Conservation (phyloP, 2,888 invertebrate genomes). For the Pandemis corylana region DNA sequence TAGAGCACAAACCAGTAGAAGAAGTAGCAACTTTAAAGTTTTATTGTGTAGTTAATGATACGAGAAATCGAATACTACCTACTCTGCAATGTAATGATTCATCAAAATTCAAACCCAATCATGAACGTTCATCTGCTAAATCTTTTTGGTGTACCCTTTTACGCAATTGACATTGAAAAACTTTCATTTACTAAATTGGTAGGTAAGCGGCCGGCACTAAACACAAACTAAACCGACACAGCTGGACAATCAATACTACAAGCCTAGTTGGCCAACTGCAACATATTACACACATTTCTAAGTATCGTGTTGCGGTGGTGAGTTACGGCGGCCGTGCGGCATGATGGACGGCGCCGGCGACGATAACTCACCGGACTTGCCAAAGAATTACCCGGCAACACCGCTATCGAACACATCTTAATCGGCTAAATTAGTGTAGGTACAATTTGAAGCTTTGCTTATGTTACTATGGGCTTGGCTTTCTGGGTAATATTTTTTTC, state of each 20-base stretch:
- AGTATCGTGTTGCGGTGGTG: conserved; percentile 43
- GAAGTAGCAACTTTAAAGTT: no score
- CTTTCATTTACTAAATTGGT: no score
- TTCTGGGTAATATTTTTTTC: neutral
- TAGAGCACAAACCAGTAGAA: no score
- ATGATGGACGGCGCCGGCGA: conserved; percentile 56
- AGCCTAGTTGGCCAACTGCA: conserved; percentile 2
- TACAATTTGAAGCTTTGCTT: neutral
- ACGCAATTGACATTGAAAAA: no score
- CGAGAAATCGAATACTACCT: no score
- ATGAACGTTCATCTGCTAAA: no score
- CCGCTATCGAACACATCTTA: conserved; percentile 26
- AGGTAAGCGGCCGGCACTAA: neutral
- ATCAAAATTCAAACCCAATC: no score
- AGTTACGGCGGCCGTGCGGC: conserved; percentile 55
- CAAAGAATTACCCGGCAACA: conserved; percentile 29
- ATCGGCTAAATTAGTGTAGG: conserved; percentile 6
- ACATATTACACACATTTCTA: conserved; percentile 12
- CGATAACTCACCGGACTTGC: conserved; percentile 48
- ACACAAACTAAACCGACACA: neutral
- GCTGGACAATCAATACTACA: conserved; percentile 1
- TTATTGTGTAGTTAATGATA: no score
- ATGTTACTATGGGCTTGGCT: neutral
- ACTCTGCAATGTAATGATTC: no score
- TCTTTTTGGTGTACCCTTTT: no score